Conservation (phyloP, 2,888 invertebrate species). For the Melieria crassipennis region DNA sequence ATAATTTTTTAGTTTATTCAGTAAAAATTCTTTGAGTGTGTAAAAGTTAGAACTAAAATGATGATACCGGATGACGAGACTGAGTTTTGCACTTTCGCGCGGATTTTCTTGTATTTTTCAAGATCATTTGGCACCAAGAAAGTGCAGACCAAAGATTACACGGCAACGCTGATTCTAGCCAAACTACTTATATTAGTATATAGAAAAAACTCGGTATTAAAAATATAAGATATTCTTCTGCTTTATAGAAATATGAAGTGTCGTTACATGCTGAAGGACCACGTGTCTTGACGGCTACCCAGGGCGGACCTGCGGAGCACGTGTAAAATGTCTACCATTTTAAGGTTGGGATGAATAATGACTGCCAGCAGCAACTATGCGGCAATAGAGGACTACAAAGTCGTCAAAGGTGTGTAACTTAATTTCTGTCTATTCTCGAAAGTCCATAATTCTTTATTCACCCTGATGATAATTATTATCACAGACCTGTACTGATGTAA, state of each 20-base stretch:
- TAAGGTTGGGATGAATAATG: no score
- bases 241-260: neutral
- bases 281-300: no score
- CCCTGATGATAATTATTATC: slow-evolving; percentile 8
- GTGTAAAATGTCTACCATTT: no score
- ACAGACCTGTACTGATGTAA: slow-evolving; percentile 30
- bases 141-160: slow-evolving; percentile 39
- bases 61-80: slow-evolving; percentile 63
- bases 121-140: slow-evolving; percentile 33
- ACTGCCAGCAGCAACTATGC: no score
- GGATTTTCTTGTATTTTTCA: slow-evolving; percentile 45
- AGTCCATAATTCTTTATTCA: no score
- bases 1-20: neutral
- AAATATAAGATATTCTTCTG: neutral
- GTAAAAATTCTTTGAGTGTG: neutral
- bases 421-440: no score
- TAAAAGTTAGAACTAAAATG: slow-evolving; percentile 41
- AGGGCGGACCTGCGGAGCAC: no score
- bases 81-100: slow-evolving; percentile 48
- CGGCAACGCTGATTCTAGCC: slow-evolving; percentile 40
- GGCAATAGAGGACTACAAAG: no score
- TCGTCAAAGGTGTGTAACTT: no score
- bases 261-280: no score
- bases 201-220: neutral
- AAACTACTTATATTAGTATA: neutral